phyloP scores from a whole-genome alignment of 2,113 vertebrate genomes.

The Paradoxurus hermaphroditus region DNA sequence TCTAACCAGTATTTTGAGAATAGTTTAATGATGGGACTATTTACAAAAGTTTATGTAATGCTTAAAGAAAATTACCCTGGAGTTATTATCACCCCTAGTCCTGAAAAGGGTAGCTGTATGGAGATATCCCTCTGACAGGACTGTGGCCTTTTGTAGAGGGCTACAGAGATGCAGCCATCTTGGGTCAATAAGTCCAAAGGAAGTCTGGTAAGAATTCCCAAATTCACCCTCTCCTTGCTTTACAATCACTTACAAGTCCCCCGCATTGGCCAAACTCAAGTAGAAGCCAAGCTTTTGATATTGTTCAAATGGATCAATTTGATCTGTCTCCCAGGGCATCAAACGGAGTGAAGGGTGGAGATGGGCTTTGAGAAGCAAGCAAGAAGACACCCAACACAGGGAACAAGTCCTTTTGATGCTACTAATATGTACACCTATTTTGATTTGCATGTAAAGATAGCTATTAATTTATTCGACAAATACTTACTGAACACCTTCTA shows the following conservation, averaged over 20 bases:
- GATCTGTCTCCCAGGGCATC: not conserved
- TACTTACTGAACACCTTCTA: not conserved
- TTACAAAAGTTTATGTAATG: not conserved
- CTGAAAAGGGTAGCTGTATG: not conserved
- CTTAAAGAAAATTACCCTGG: not conserved
- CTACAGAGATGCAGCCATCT: not conserved
- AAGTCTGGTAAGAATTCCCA: not conserved
- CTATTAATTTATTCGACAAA: not conserved
- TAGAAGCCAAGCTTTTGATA: not conserved
- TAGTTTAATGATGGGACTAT: not conserved
- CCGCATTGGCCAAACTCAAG: not conserved
- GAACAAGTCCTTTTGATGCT: not conserved
- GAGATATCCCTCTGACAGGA: not conserved
- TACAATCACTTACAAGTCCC: not conserved
- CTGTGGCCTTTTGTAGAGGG: not conserved
- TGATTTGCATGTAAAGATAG: not conserved
- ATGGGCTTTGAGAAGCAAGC: not conserved
- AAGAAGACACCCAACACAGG: not conserved
- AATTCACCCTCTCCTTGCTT: not conserved
- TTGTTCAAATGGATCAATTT: not conserved
- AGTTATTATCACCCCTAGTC: not conserved
- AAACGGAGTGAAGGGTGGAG: accelerated
- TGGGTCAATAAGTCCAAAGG: not conserved
- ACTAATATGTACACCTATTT: not conserved
- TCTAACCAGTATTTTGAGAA: not conserved